Evolutionary conservation across 2,797 vertebrate genomes (phyloP), one percentile per base, ranked within the genome.

Genomic region (Mycteria americana): DNA sequence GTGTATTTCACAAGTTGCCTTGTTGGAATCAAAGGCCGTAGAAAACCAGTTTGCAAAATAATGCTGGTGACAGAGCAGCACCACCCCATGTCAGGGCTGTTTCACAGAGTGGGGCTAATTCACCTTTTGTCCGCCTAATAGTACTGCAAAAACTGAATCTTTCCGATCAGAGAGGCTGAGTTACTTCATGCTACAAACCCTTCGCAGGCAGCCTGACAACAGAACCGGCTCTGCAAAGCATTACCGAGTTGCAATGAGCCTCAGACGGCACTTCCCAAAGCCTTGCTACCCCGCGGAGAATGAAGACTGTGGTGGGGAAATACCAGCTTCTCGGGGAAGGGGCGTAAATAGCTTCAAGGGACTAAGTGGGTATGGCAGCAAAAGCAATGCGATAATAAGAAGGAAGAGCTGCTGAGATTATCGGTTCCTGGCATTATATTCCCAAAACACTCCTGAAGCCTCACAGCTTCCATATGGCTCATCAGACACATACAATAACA

Each of bases 391-490:
- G 21, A 41, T 82, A 78, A 78, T 41, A 95, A 82, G 94, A n/a
- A 95, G 88, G 88, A 95, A 96, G 91, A 95, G 92, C 78, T 89
- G 89, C 89, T 68, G 95, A 96, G 92, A 96, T 94, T 81, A 97
- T 96, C 96, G 81, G 86, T 93, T 97, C 92, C 92, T 97, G 96
- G 96, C 96, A 91, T 95, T 93, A 94, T 90, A 92, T 87, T 95
- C 95, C 94, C 95, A 37, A 96, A 97, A 96, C 95, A 95, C 94
- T 94, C 88, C 84, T 25, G 53, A 97, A 96, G 88, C 91, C 93
- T 91, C 95, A 19, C 95, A 95, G 95, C 92, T 95, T 97, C 97
- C 95, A 96, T 97, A 97, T 95, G 95, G 97, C 95, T 96, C 95
- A 94, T 95, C 96, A 96, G 95, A 96, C 96, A 90, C 93, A 94